These are phyloP conservation scores for Leptarthrus brevirostris DNA, from an alignment of 2,888 invertebrate species.

Conservation along the genomic window DNA sequence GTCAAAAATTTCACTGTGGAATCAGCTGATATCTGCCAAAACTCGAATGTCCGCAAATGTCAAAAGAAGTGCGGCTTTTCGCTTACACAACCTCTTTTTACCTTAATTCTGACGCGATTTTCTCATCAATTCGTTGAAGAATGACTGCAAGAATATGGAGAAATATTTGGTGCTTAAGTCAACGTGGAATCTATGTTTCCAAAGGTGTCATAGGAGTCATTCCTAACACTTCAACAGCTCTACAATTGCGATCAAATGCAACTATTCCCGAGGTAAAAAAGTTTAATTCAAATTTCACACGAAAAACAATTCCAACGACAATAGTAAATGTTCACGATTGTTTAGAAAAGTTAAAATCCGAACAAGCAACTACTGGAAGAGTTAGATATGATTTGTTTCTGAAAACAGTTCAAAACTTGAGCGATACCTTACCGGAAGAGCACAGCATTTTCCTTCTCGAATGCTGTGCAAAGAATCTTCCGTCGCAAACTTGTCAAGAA, in stretches of 20 bases:
- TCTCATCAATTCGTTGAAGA: too few relatives aligned
- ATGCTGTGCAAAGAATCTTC: neutral
- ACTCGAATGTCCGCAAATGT: neutral
- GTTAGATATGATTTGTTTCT: neutral
- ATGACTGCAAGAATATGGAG: neutral
- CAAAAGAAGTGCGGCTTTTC: neutral
- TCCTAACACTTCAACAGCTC: neutral
- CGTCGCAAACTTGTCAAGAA: neutral
- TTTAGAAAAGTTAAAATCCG: conserved; percentile 14
- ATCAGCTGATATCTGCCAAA: too few relatives aligned
- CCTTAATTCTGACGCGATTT: too few relatives aligned
- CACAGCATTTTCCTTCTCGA: conserved; percentile 7
- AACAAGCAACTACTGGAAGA: neutral
- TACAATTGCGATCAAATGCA: too few relatives aligned
- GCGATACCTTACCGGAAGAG: neutral
- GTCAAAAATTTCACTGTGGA: too few relatives aligned
- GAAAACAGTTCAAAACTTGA: neutral
- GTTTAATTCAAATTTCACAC: neutral
- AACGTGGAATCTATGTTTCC: neutral
- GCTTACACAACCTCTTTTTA: conserved; percentile 2
- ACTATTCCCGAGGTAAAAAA: too few relatives aligned
- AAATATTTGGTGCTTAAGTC: conserved; percentile 8
- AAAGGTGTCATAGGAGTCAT: too few relatives aligned
- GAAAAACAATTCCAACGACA: neutral
- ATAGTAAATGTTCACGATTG: neutral